Evolutionary conservation across 2,888 invertebrate genomes (phyloP), one percentile per base, ranked within the genome.

Genomic region (Thumatha senex): DNA sequence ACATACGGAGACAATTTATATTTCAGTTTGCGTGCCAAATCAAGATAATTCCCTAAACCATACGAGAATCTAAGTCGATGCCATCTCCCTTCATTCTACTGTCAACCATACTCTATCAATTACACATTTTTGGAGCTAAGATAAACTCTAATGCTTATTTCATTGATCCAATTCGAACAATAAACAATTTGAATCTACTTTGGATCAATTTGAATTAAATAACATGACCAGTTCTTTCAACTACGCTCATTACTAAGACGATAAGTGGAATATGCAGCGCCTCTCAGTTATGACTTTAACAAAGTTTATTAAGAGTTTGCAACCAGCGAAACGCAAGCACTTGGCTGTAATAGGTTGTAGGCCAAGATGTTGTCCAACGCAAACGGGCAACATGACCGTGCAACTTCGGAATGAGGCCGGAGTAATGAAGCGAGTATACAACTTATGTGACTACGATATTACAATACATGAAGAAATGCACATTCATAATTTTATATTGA

Each of bases 321-420:
- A 73, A 80, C 74, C 75, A 73, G 76, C 69, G 63, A 73, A 72
- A 70, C 59, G 67, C 72, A 67, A 61, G 69, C 84, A 87, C 82
- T 87, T 85, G 83, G 74, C 70, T 72, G 80, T 89, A 89, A 89
- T 89, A 85, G 87, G 84, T 84, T 85, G 84, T 86, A 75, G 76
- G 63, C 82, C 89, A 90, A 89, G 88, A 90, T 89, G 88, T 87
- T 82, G 85, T 78, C 84, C 76, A 72, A 61, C 68, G 67, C 59
- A 53, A 24, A 30, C 38, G 40, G 40, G 68, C 73, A 64, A 76
- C 80, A 69, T 76, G 80, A 73, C 79, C 78, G 78, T 76, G 80
- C 75, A 87, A 89, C 80, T 89, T 89, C 82, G 84, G 86, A 88
- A 90, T 89, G 89, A 84, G 79, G 77, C 67, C 67, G 74, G 72